Conservation (phyloP, 2,113 vertebrate genomes). For the Nothocercus nigrocapillus region DNA sequence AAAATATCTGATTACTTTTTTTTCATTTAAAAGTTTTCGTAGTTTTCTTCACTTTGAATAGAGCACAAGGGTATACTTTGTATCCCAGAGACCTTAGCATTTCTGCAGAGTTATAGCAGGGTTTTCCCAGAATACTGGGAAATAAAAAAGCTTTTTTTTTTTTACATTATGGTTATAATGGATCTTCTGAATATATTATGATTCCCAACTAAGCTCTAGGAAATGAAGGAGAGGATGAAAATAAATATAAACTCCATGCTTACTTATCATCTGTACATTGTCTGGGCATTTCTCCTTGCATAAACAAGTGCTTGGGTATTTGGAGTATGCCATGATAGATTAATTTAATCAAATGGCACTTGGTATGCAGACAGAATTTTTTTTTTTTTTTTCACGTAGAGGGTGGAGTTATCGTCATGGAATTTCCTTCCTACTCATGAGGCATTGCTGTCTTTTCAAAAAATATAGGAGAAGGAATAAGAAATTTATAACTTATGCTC, state of each 20-base stretch:
- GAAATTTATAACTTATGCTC: background rate
- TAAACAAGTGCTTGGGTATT: background rate
- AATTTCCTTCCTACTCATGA: background rate
- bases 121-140: background rate
- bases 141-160: background rate
- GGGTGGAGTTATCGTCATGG: background rate
- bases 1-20: background rate
- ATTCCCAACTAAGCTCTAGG: background rate
- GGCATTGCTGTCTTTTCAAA: accelerated
- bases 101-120: background rate
- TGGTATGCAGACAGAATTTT: background rate
- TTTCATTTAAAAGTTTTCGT: background rate
- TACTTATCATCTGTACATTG: background rate
- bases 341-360: background rate
- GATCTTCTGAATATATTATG: background rate
- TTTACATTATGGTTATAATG: background rate
- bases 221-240: background rate
- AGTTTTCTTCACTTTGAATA: background rate
- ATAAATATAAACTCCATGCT: background rate
- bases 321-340: background rate
- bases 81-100: background rate
- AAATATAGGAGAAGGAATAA: background rate
- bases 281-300: background rate
- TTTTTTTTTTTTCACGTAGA: background rate
- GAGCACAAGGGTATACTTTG: background rate